Base-by-base conservation (phyloP, 2,113 vertebrate genomes). In the Bambusicola thoracicus region DNA sequence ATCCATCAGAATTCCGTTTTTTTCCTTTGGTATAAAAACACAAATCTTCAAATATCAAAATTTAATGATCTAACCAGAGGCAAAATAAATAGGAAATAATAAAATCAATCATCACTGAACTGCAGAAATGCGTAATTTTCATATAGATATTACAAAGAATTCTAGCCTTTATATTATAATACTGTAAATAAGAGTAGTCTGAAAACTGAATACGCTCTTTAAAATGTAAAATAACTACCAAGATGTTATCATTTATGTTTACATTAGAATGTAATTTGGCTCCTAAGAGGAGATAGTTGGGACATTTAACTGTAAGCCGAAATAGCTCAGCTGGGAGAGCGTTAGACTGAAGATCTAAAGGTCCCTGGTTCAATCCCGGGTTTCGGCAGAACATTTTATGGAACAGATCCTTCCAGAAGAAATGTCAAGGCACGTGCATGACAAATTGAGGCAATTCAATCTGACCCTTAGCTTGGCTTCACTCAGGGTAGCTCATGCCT, bases 341-440 rank as follows among this genome's bases (percentile, higher is more conserved):
- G 98, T 98, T 97, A 98, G 98, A 99, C 98, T 99, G 98, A 99
- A 99, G 98, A 99, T 99, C 98, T 98, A 99, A 99, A 99, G 98
- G 98, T 98, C 98, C 98, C 98, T 99, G 98, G 98, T 99, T 99
- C 98, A 98, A 99, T 99, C 98, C 98, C 98, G 98, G 98, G 98
- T 99, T 99, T 99, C 98, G 98, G 98, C 98, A 99, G 6, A 1
- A 58, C 10, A 12, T 58, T 58, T 58, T n/a, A 58, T 58, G 18
- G 55, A n/a, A 19, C 30, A 58, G 17, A 58, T 20, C 29, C 32
- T 55, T 7, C 55, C 30, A 32, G 15, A 55, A 30, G 53, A 29
- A 55, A 30, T 9, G 9, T 17, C 10, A 55, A 55, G 15, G 53
- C 53, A 30, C 51, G 16, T 8, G 51, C 51, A 53, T 8, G 49